These are phyloP conservation scores for Poeciliopsis gracilis DNA, from an alignment of 2,797 vertebrate genomes.

Conservation along the genomic window DNA sequence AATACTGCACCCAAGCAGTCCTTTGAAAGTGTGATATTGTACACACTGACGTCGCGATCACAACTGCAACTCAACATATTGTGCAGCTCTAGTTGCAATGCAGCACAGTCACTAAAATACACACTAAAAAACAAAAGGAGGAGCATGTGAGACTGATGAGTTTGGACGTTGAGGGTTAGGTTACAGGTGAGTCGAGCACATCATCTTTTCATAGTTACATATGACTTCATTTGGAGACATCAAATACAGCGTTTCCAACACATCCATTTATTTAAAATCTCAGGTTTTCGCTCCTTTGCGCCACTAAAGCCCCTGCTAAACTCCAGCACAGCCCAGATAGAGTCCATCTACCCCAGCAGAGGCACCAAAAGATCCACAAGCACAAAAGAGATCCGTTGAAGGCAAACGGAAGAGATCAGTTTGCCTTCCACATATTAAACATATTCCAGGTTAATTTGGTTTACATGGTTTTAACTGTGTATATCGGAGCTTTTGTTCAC, in stretches of 20 bases:
- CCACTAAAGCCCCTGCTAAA: not conserved
- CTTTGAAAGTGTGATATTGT: not conserved
- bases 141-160: not conserved
- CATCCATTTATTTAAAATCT: not conserved
- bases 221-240: not conserved
- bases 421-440: too few relatives aligned
- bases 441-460: not conserved
- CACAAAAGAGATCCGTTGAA: slow-evolving; percentile 12
- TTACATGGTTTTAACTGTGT: not conserved
- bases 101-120: not conserved
- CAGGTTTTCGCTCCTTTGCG: not conserved
- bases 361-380: slow-evolving; percentile 28
- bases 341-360: slow-evolving; percentile 41
- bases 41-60: not conserved
- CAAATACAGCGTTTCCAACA: not conserved
- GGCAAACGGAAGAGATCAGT: too few relatives aligned
- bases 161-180: not conserved
- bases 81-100: not conserved
- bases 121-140: not conserved
- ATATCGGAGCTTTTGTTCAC: not conserved
- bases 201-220: not conserved
- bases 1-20: not conserved
- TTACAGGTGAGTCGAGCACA: not conserved
- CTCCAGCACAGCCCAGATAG: slow-evolving; percentile 30
- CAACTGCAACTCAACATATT: not conserved